Percentiles rank a stretch among this genome's conserved stretches.
Evolutionary conservation across 2,113 vertebrate genomes (phyloP).

Genomic region (Cynoglossus semilaevis): DNA sequence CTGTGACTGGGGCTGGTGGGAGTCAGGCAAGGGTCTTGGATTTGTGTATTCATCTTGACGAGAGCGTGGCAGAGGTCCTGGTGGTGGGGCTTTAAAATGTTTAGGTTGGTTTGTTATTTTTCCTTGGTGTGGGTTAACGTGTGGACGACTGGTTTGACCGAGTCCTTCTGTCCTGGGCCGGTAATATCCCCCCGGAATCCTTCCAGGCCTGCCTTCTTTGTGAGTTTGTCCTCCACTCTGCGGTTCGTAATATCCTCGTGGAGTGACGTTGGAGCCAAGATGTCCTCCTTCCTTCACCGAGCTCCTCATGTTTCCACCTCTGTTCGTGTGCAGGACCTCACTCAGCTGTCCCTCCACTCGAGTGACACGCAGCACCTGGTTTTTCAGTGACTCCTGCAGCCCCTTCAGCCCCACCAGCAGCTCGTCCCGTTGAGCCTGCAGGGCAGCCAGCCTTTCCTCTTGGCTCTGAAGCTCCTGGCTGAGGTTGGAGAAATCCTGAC

Average conservation of each 20-base stretch:
- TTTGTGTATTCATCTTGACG: background rate
- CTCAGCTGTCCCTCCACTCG: constrained; percentile 38
- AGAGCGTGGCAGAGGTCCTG: constrained; percentile 6
- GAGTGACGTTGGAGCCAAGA: constrained; percentile 9
- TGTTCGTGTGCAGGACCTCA: background rate
- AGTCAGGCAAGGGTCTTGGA: background rate
- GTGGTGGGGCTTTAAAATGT: constrained; percentile 15
- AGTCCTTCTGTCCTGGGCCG: constrained; percentile 1
- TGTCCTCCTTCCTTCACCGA: background rate
- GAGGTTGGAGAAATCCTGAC: constrained; percentile 39
- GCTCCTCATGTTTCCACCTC: background rate
- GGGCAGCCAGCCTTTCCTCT: constrained; percentile 36
- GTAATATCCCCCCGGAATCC: constrained; percentile 15
- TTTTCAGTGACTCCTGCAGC: constrained; percentile 28
- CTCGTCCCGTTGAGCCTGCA: constrained; percentile 53
- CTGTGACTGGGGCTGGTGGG: constrained; percentile 9
- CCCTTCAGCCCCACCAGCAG: constrained; percentile 50
- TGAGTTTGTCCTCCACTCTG: constrained; percentile 10
- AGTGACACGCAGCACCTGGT: constrained; percentile 49
- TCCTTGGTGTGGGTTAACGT: background rate
- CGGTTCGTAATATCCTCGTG: background rate
- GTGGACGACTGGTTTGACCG: background rate
- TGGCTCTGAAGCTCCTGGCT: constrained; percentile 54
- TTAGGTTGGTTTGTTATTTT: constrained; percentile 19
- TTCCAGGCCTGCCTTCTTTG: constrained; percentile 26